phyloP scores from a whole-genome alignment of 1,140 invertebrate genomes.

The Oscheius sp. region DNA sequence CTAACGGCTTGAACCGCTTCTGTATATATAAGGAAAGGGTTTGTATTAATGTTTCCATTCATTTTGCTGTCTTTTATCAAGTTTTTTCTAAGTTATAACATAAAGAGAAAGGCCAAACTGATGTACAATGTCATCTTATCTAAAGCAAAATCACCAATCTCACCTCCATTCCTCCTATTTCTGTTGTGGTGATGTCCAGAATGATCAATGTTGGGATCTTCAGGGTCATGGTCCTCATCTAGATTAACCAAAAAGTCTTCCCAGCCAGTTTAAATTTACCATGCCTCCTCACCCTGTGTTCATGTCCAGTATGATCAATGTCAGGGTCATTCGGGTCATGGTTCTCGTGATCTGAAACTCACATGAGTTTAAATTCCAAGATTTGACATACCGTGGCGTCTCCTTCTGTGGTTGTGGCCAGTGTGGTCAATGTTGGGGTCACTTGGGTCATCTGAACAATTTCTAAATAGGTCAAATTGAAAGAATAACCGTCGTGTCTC shows the following conservation, averaged over 20 bases:
- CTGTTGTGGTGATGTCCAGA: constrained; percentile 24
- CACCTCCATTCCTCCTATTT: not conserved
- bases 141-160: too few species aligned
- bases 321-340: constrained; percentile 21
- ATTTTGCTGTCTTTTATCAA: too few species aligned
- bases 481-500: too few species aligned
- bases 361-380: too few species aligned
- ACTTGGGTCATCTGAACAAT: not conserved
- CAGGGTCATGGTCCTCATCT: constrained; percentile 19
- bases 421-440: not conserved
- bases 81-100: too few species aligned
- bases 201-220: constrained; percentile 23
- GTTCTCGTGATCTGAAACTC: not conserved
- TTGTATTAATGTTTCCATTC: too few species aligned
- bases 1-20: too few species aligned
- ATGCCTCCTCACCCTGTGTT: constrained; percentile 16
- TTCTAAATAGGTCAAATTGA: too few species aligned
- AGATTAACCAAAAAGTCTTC: not conserved
- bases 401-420: not conserved
- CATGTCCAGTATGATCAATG: constrained; percentile 16
- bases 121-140: too few species aligned
- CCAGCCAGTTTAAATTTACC: not conserved
- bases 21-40: too few species aligned
- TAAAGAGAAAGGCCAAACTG: too few species aligned
- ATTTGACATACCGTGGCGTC: too few species aligned